Evolutionary conservation across 2,888 invertebrate species (phyloP).

Genomic region (Abscondita cerata): DNA sequence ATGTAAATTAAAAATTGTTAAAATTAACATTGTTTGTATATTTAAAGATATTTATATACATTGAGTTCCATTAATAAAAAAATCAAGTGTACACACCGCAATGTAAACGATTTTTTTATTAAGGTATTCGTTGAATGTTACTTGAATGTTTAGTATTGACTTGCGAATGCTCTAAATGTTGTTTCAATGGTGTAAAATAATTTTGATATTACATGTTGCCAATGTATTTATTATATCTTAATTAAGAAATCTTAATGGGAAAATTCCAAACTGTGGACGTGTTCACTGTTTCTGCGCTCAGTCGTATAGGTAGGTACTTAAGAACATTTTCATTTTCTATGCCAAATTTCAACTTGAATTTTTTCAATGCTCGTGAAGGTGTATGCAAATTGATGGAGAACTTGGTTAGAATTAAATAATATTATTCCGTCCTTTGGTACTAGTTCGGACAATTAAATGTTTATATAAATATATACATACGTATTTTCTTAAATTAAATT

Average conservation of each 20-base stretch:
- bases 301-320: too few relatives aligned
- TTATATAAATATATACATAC: too few relatives aligned
- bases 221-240: conserved; percentile 5
- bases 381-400: too few relatives aligned
- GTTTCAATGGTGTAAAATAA: conserved; percentile 26
- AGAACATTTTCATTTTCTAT: too few relatives aligned
- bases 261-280: neutral
- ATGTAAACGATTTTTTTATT: conserved; percentile 13
- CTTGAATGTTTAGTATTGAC: conserved; percentile 35
- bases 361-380: too few relatives aligned
- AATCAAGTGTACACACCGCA: neutral
- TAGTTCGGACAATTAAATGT: too few relatives aligned
- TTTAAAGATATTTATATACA: conserved; percentile 19
- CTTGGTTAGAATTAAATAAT: too few relatives aligned
- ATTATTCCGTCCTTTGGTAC: conserved; percentile 9
- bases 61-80: neutral
- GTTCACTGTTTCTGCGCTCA: too few relatives aligned
- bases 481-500: too few relatives aligned
- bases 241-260: conserved; percentile 12
- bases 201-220: conserved; percentile 16
- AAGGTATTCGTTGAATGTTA: conserved; percentile 32
- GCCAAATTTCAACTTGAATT: too few relatives aligned
- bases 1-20: conserved; percentile 15
- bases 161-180: conserved; percentile 27
- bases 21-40: conserved; percentile 27